Percentiles rank a stretch among this genome's conserved stretches.
phyloP scores from a whole-genome alignment of 2,888 invertebrate genomes.

The Acronicta alni region DNA sequence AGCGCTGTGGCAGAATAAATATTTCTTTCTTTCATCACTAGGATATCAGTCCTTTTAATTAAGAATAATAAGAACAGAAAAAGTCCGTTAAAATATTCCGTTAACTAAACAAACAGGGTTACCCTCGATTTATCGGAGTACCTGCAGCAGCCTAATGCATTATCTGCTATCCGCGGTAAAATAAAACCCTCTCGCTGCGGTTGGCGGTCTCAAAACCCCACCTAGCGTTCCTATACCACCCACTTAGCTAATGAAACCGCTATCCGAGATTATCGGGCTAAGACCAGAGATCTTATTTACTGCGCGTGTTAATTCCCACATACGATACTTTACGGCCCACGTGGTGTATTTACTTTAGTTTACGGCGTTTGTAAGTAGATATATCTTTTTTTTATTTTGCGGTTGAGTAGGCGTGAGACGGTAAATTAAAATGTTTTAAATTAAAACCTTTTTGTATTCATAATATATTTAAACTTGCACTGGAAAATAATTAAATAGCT shows the following conservation, averaged over 20 bases:
- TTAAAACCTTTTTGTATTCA: no score
- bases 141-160: not conserved
- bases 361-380: not conserved
- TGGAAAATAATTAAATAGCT: no score
- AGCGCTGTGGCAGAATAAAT: no score
- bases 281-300: slow-evolving; percentile 40
- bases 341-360: slow-evolving; percentile 11
- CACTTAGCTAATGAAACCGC: slow-evolving; percentile 57
- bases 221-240: slow-evolving; percentile 9
- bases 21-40: no score
- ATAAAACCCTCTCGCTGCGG: slow-evolving; percentile 19
- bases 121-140: not conserved
- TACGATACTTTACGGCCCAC: slow-evolving; percentile 7
- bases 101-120: no score
- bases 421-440: no score
- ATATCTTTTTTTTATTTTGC: no score
- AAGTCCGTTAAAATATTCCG: no score
- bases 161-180: slow-evolving; percentile 1
- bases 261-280: slow-evolving; percentile 26
- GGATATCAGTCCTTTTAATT: no score
- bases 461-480: no score
- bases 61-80: no score
- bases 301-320: slow-evolving; percentile 33
- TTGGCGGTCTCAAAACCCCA: slow-evolving; percentile 16
- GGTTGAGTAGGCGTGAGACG: no score